Evolutionary conservation across 2,797 vertebrate species (phyloP), one percentile per base, ranked within the genome.

Genomic region (Borostomias antarcticus): DNA sequence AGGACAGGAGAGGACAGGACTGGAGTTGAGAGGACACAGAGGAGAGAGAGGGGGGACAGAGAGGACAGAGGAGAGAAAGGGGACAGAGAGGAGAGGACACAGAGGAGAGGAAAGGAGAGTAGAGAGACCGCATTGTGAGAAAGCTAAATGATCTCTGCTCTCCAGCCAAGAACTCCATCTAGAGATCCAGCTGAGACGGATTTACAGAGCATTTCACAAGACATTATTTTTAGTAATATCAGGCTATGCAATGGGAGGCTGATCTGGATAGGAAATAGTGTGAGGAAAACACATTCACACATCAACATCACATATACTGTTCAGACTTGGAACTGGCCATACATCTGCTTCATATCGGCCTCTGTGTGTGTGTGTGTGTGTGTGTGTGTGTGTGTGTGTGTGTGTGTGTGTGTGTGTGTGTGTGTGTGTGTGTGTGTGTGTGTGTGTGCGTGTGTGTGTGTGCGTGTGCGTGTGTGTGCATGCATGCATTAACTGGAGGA

Each of bases 111-210:
- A 45, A 25, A 21, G 26, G 15, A 30, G 43, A 30, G 43, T 25
- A 9, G 29, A 10, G 4, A 37, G 10, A 45, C 4, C 1, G 35
- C 35, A 26, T 10, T 4, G 25, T 40, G 29, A 25, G n/a, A 8
- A 23, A 13, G 26, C 25, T 32, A 21, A 1, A 35, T 23, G 21
- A 2, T 28, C 10, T 19, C 9, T 15, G 3, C 23, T 8, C 35
- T 21, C 25, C 40, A 25, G 60, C 29, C 60, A 45, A 8, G 2
- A 5, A 17, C 29, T 29, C 19, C 23, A 45, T 33, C 29, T 66
- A 23, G 21, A 23, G 35, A 59, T 52, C 28, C 62, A 68, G 48
- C 66, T 68, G 64, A 62, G 7, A 47, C n/a, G 50, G 45, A 67
- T 70, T 54, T 26, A 60, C 68, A 32, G 8, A 23, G 17, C 35